Percentiles rank a stretch among this genome's conserved stretches.
Evolutionary conservation across 2,888 invertebrate genomes (phyloP).

Genomic region (Cactoblastis cactorum): DNA sequence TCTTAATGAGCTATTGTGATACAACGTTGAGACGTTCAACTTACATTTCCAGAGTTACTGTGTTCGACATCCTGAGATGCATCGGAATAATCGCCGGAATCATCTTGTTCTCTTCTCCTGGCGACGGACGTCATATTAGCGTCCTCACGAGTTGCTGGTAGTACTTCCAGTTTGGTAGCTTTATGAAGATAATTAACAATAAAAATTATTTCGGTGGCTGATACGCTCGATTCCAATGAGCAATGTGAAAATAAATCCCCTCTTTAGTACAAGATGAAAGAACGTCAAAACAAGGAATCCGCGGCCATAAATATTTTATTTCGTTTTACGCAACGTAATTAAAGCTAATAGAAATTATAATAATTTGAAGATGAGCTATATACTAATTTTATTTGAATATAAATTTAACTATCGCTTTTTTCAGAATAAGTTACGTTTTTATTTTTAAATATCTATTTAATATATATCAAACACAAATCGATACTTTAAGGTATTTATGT

Average conservation of each 20-base stretch:
- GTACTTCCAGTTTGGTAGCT: slow-evolving; percentile 68
- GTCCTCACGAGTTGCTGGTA: slow-evolving; percentile 65
- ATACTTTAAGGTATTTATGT: too few relatives aligned
- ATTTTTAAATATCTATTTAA: too few relatives aligned
- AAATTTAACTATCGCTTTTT: too few relatives aligned
- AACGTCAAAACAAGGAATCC: slow-evolving; percentile 71
- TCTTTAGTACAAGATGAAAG: slow-evolving; percentile 53
- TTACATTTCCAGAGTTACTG: slow-evolving; percentile 67
- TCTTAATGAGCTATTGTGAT: slow-evolving; percentile 23
- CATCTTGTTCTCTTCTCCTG: slow-evolving; percentile 60
- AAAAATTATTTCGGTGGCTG: slow-evolving; percentile 39
- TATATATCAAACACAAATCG: too few relatives aligned
- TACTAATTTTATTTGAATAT: too few relatives aligned
- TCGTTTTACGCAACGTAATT: slow-evolving; percentile 32
- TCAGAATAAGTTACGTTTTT: too few relatives aligned
- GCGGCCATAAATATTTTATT: slow-evolving; percentile 64
- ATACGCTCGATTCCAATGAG: slow-evolving; percentile 40
- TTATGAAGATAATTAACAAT: slow-evolving; percentile 34
- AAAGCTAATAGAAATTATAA: too few relatives aligned
- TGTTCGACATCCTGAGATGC: slow-evolving; percentile 71
- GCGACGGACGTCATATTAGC: slow-evolving; percentile 72
- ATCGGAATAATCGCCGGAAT: slow-evolving; percentile 73
- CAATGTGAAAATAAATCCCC: slow-evolving; percentile 49
- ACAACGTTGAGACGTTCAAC: slow-evolving; percentile 39
- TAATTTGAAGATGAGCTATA: too few relatives aligned